Evolutionary conservation across 2,888 invertebrate genomes (phyloP), one percentile per base, ranked within the genome.

Genomic region (Euspilapteryx auroguttella): DNA sequence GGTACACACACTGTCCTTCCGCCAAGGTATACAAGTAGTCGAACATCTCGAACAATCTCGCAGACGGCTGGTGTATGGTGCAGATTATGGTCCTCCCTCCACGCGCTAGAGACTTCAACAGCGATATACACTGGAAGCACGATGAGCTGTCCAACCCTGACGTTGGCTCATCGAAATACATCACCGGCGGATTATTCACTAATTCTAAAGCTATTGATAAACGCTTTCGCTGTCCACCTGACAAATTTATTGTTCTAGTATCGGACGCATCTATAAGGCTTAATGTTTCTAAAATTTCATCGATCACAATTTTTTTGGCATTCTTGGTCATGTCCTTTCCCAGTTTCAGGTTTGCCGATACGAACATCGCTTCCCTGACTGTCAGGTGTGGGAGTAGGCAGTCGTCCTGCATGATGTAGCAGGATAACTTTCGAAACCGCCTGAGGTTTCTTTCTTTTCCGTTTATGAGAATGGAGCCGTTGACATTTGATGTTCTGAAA

Each of bases 341-440:
- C 29, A 96, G 78, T 69, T 96, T 96, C 20, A 97, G 80, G 63
- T 94, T 93, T 7, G 95, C 95, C 1, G 96, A 89, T 3, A 94
- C 92, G 58, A 86, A 85, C 91, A 97, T 93, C 15, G 94, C 89
- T 65, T 97, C 97, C 44, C 81, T 82, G 14, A 96, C 94, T 0
- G 92, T 90, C 14, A 97, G 79, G 55, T 94, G 92, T 2, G 93
- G 93, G 28, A 94, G 80, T 2, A 95, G 69, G 37, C 90, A 87
- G 57, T 93, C 93, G 47, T 93, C 92, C 56, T 97, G 96, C 94
- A 96, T 96, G 41, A 97, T 96, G 68, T 96, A 96, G 53, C 94
- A 94, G 9, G 94, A 94, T 64, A 94, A 83, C 58, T 95, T 95
- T 17, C 95, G 84, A 66, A 96, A 96, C 34, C 88, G 79, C 21